Evolutionary conservation across 2,888 invertebrate species (phyloP), one percentile per base, ranked within the genome.

Genomic region (Notocelia uddmanniana): DNA sequence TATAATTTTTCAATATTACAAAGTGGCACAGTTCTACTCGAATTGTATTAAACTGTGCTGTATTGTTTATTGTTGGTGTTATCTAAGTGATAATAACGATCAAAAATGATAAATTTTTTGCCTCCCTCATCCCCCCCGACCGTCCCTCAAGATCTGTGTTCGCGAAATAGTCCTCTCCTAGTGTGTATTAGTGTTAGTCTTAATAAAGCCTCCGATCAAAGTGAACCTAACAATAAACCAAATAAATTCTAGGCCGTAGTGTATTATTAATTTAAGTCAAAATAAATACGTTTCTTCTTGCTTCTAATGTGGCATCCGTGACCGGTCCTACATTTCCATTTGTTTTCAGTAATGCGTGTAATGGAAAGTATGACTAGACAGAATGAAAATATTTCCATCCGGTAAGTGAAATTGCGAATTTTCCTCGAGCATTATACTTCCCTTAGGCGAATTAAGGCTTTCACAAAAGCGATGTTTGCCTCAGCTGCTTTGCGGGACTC

Each of bases 341-440:
- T 83, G 79, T 82, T 80, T 79, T 73, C 81, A 81, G 78, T 80
- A 79, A 82, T 74, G 82, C 82, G 81, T 84, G 80, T 85, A 85
- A 85, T 85, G 81, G 81, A 82, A 83, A 81, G 73, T 80, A 83
- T 84, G 84, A 82, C 83, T 83, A 77, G 78, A 79, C 83, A 77
- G 77, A 81, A 84, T 79, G 78, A 74, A 75, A 75, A 75, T 74
- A 77, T 77, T 81, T 75, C 70, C 71, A 76, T 73, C 57, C 68
- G 66, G 74, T 73, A 75, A 77, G 75, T 77, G 75, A 76, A 76
- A 76, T 78, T 75, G 76, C 75, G 71, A 75, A 74, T 73, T 75
- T 73, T 62, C 45, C 68, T 71, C 64, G n/a, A 59, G 60, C 67
- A 52, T 66, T 64, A 64, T 73, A 63, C 68, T 64, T 62, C 69